A percentile compares a stretch with the other conserved stretches of the same genome.
Conservation (phyloP, 2,888 invertebrate species). For the Tetragnatha montana region DNA sequence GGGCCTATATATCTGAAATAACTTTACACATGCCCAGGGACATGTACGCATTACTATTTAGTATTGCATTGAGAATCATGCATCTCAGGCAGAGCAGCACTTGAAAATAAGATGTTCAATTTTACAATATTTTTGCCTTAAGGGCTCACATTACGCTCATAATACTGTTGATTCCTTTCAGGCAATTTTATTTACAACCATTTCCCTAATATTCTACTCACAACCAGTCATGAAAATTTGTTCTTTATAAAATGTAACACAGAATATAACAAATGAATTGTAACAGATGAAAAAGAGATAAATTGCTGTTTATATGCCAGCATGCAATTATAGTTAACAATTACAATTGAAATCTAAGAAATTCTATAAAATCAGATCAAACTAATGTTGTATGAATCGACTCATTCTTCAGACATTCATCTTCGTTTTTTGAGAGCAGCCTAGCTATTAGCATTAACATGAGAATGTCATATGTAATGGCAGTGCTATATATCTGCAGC, state of each 20-base stretch:
- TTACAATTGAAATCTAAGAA: slow-evolving; percentile 54
- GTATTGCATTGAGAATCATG: slow-evolving; percentile 43
- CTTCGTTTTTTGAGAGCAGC: slow-evolving; percentile 63
- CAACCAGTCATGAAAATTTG: slow-evolving; percentile 68
- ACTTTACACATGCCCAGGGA: slow-evolving; percentile 37
- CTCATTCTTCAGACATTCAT: slow-evolving; percentile 60
- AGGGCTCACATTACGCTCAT: slow-evolving; percentile 51
- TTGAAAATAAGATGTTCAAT: slow-evolving; percentile 53
- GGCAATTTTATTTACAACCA: slow-evolving; percentile 46
- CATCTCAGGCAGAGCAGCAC: slow-evolving; percentile 34
- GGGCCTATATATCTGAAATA: slow-evolving; percentile 59
- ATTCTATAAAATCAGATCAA: slow-evolving; percentile 61
- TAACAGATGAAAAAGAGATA: slow-evolving; percentile 62
- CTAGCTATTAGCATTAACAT: slow-evolving; percentile 69
- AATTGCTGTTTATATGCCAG: slow-evolving; percentile 49
- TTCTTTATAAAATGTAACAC: slow-evolving; percentile 62
- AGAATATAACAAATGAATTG: slow-evolving; percentile 63
- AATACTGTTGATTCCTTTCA: slow-evolving; percentile 65
- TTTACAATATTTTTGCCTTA: slow-evolving; percentile 43
- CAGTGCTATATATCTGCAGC: slow-evolving; percentile 67
- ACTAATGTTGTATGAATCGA: slow-evolving; percentile 50
- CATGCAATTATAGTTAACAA: slow-evolving; percentile 58
- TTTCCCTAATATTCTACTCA: slow-evolving; percentile 40
- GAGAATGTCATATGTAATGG: slow-evolving; percentile 67
- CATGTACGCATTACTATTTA: slow-evolving; percentile 20